Conservation (phyloP, 2,113 vertebrate species). For the Brachypteracias leptosomus region DNA sequence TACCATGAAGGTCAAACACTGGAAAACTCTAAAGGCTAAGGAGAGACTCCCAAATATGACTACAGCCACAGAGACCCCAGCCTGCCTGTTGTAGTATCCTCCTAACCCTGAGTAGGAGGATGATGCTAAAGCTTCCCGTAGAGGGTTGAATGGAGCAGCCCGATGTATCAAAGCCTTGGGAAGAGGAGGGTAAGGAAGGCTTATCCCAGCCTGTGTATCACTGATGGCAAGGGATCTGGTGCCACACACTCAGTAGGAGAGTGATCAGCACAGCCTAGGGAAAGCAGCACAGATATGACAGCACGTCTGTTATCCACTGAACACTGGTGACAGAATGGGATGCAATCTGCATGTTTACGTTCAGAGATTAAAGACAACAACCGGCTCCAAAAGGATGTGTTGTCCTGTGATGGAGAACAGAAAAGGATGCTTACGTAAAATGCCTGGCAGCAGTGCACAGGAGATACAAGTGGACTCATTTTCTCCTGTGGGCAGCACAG, state of each 20-base stretch:
- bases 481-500: background rate
- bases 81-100: background rate
- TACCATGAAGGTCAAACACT: background rate
- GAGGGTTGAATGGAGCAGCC: background rate
- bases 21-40: background rate
- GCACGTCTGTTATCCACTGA: background rate
- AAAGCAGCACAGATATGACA: background rate
- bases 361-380: conserved; percentile 26
- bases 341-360: background rate
- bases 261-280: background rate
- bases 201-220: background rate
- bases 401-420: background rate
- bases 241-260: background rate
- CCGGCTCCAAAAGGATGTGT: background rate
- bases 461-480: background rate
- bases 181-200: background rate
- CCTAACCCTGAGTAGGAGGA: background rate
- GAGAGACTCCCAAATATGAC: background rate
- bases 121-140: background rate
- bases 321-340: background rate
- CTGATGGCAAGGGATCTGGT: background rate
- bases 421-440: background rate
- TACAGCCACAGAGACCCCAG: background rate
- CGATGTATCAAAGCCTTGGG: background rate
- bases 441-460: background rate